Evolutionary conservation across 1,140 invertebrate species (phyloP).

Genomic region (Sipha flava): DNA sequence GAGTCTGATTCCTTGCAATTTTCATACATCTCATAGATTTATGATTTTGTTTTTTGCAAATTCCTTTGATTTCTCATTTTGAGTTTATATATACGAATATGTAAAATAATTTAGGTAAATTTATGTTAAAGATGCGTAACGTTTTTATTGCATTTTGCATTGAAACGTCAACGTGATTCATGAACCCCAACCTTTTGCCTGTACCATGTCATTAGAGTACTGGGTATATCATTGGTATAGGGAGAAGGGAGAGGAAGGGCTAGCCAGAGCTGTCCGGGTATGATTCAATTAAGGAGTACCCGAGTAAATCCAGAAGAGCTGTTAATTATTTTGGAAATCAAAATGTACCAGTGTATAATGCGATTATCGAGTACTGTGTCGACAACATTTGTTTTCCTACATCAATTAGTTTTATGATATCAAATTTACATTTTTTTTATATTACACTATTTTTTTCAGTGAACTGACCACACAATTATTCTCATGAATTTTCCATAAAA

Average conservation of each 20-base stretch:
- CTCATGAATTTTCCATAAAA: neutral
- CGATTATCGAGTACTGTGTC: neutral
- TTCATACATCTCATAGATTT: neutral
- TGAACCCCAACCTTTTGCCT: neutral
- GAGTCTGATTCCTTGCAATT: neutral
- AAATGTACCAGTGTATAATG: constrained; percentile 1
- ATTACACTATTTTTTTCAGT: neutral
- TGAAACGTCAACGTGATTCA: constrained; percentile 12
- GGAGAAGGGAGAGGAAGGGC: neutral
- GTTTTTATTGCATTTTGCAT: constrained; percentile 11
- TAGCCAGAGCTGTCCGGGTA: neutral
- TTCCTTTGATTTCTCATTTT: neutral
- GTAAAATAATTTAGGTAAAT: neutral
- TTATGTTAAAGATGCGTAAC: neutral
- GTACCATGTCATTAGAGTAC: neutral
- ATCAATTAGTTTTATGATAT: neutral
- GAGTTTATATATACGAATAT: neutral
- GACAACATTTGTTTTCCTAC: neutral
- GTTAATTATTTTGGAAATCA: constrained; percentile 28
- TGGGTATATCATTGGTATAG: neutral
- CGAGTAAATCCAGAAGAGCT: constrained; percentile 22
- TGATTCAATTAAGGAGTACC: constrained; percentile 16
- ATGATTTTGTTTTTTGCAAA: neutral
- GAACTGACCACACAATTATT: neutral
- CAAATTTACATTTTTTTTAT: neutral